phyloP scores from a whole-genome alignment of 2,888 invertebrate species.

The Lasioglossum malachurum region DNA sequence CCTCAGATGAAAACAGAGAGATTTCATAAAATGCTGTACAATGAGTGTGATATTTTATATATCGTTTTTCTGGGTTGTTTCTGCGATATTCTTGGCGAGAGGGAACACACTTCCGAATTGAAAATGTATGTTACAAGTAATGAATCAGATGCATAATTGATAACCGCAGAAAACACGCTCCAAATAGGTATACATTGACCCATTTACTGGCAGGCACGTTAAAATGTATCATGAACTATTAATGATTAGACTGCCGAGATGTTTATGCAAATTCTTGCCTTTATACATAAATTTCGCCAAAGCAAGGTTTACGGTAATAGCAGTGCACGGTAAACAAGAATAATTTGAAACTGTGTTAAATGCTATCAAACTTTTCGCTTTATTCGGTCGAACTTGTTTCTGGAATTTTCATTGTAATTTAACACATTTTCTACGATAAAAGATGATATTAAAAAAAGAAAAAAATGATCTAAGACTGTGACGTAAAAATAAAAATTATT shows the following conservation, averaged over 20 bases:
- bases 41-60: too few species aligned
- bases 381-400: background rate
- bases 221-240: constrained; percentile 4
- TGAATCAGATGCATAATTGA: background rate
- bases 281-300: background rate
- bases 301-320: background rate
- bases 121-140: background rate
- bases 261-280: constrained; percentile 9
- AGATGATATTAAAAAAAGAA: background rate
- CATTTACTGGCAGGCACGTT: background rate
- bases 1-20: background rate
- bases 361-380: background rate
- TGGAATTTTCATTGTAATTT: background rate
- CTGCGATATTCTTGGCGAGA: background rate
- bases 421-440: background rate
- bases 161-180: background rate
- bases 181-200: background rate
- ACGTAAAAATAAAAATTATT: too few species aligned
- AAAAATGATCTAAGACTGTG: too few species aligned
- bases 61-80: background rate
- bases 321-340: background rate
- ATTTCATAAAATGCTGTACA: background rate
- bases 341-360: background rate
- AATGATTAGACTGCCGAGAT: background rate
- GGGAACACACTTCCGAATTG: background rate